Percentiles rank a stretch among this genome's conserved stretches.
phyloP scores from a whole-genome alignment of 2,888 invertebrate species.

The Eremobia ochroleuca region DNA sequence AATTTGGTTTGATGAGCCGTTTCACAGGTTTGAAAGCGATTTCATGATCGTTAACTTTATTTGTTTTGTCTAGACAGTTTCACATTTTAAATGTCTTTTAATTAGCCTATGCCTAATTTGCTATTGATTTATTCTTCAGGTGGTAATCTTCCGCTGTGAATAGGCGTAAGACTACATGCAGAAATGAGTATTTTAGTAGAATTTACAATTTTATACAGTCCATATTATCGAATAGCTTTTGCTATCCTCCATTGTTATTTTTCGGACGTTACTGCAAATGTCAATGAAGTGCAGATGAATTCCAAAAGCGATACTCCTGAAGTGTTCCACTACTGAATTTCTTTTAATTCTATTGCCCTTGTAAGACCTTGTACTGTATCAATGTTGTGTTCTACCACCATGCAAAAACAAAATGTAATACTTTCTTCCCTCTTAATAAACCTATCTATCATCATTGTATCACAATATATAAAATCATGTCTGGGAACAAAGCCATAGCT shows the following conservation, averaged over 20 bases:
- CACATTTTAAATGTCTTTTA: conserved; percentile 3
- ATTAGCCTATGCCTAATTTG: background rate
- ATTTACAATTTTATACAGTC: background rate
- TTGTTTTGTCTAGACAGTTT: conserved; percentile 6
- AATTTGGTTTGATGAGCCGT: conserved; percentile 43
- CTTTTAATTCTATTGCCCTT: background rate
- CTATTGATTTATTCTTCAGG: background rate
- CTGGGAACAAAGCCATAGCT: conserved; percentile 7
- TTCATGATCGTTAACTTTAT: conserved; percentile 17
- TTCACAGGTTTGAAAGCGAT: conserved; percentile 41
- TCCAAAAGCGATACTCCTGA: background rate
- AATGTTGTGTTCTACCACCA: background rate
- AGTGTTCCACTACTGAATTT: background rate
- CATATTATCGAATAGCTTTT: background rate
- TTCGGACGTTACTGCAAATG: background rate
- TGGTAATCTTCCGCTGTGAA: background rate
- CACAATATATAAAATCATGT: conserved; percentile 24
- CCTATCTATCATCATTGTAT: background rate
- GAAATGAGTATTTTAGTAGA: background rate
- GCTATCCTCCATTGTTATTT: background rate
- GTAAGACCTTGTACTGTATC: background rate
- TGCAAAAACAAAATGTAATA: background rate
- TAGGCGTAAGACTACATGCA: background rate
- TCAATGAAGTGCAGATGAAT: background rate
- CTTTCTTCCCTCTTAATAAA: background rate